These are phyloP conservation scores for Brachypteracias leptosomus DNA, from an alignment of 2,113 vertebrate genomes.

Conservation along the genomic window DNA sequence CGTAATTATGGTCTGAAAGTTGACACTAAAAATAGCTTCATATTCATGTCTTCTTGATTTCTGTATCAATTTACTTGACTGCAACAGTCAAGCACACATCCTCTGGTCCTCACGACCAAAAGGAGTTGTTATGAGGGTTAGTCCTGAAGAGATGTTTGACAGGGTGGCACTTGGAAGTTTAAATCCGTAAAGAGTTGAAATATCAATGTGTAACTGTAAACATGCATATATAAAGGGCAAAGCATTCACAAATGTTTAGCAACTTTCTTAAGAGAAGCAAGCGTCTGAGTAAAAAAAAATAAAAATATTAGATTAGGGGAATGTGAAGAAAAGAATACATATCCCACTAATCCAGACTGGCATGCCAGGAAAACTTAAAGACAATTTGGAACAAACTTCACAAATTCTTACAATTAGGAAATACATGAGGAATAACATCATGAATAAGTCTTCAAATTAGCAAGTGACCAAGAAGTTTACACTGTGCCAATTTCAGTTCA, in stretches of 20 bases:
- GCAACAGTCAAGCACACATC: neutral
- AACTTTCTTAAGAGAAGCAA: neutral
- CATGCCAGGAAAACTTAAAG: slow-evolving; percentile 65
- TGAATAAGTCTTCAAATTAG: slow-evolving; percentile 66
- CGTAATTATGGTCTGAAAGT: neutral
- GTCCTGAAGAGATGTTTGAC: neutral
- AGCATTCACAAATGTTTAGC: neutral
- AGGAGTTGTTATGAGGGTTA: neutral
- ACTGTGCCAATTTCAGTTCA: slow-evolving; percentile 52
- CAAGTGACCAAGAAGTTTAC: slow-evolving; percentile 43
- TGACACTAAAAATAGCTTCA: slow-evolving; percentile 34
- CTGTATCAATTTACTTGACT: slow-evolving; percentile 51
- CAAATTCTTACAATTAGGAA: slow-evolving; percentile 63
- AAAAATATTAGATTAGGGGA: neutral
- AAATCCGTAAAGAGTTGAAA: neutral
- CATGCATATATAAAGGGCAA: neutral
- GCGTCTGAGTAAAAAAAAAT: neutral
- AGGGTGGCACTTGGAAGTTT: neutral
- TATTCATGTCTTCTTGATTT: slow-evolving; percentile 14
- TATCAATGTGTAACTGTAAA: neutral
- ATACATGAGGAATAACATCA: slow-evolving; percentile 66
- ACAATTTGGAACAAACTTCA: slow-evolving; percentile 65
- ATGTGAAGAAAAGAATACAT: neutral
- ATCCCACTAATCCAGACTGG: slow-evolving; percentile 43
- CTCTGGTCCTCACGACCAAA: neutral